Evolutionary conservation across 1,140 invertebrate genomes (phyloP), one percentile per base, ranked within the genome.

Genomic region (Drosophila ironensis): DNA sequence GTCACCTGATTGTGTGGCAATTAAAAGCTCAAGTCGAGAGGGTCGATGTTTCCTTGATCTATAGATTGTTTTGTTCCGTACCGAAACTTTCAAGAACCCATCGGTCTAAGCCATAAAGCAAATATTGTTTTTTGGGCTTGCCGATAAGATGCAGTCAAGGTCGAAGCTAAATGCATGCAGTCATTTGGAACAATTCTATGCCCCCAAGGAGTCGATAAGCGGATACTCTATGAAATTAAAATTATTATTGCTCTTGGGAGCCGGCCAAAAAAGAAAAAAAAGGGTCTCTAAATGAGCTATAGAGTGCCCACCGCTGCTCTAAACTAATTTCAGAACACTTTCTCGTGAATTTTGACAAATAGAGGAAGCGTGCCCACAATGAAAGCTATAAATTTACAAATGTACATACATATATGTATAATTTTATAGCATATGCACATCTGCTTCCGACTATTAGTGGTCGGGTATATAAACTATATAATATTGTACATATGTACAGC

Each of bases 371-470:
- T n/a, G n/a, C n/a, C n/a, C n/a, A n/a, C n/a, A n/a, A n/a, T n/a
- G n/a, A n/a, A n/a, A n/a, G n/a, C n/a, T n/a, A n/a, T n/a, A n/a
- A n/a, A n/a, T n/a, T n/a, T n/a, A n/a, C n/a, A n/a, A n/a, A n/a
- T n/a, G n/a, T n/a, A n/a, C n/a, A n/a, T n/a, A n/a, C n/a, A n/a
- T n/a, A n/a, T 12, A 12, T 27, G 9, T 50, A 19, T n/a, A n/a
- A n/a, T 30, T 53, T 30, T 24, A 11, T 35, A 35, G 14, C 24
- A 38, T 33, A 16, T 42, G 27, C 35, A 61, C 33, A 63, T 41
- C 24, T 72, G 63, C 27, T 40, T 52, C 22, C 45, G 38, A 42
- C 33, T 35, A 61, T 35, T 37, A 48, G 28, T 72, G 22, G 19
- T 45, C 5, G 30, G 12, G 11, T 12, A 33, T 12, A 33, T 12